Evolutionary conservation across 1,140 invertebrate species (phyloP), one percentile per base, ranked within the genome.

Genomic region (Heliconius eleuchia): DNA sequence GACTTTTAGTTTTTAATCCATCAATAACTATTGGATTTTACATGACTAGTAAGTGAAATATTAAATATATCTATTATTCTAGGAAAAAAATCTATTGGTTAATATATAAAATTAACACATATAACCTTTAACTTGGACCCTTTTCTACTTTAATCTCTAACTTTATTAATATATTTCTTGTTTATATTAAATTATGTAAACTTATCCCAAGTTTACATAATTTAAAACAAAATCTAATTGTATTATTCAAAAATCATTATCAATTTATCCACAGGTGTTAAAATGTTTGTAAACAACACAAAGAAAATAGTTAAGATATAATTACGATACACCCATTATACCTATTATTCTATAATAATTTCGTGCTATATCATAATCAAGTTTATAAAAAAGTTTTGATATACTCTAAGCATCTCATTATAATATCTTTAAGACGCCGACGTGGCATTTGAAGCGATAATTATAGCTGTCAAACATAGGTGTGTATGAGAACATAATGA

Each of bases 371-470:
- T 66, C 60, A 66, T 66, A 66, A 66, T 30, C 11, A 66, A 27
- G 60, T 27, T 66, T 11, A 66, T 66, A 66, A 66, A 66, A 66
- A 72, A 42, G 37, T 55, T 46, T 27, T 50, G 39, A 30, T 27
- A 46, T 46, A 72, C 46, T 71, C 27, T 71, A 77, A 77, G 52
- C 71, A 71, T 71, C 75, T 77, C 42, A 77, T 77, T 77, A 55
- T 30, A 50, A 50, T 18, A 30, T 39, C 46, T 72, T 30, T 46
- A 16, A 76, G 50, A 27, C 16, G 46, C 76, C 70, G 76, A 72
- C 73, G 27, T 55, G 52, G 71, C 46, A 55, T n/a, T 77, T 71
- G 46, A 72, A 46, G 70, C 52, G 42, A 72, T 77, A 77, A 77
- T 77, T 19, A 77, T 72, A 37, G 60, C 71, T 77, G 70, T 71